Evolutionary conservation across 2,888 invertebrate genomes (phyloP).

Genomic region (Drosophila kuntzei): DNA sequence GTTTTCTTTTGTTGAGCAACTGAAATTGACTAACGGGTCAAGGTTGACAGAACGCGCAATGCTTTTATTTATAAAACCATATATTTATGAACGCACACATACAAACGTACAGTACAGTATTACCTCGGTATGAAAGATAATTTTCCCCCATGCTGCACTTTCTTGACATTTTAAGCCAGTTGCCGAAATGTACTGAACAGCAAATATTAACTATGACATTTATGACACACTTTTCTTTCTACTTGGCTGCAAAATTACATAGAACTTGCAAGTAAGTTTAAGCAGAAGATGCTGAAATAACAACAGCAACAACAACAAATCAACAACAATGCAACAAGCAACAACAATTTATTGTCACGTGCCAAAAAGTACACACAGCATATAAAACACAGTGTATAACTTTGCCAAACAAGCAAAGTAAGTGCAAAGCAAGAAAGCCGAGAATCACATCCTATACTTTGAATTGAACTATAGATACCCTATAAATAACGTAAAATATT

Average conservation of each 20-base stretch:
- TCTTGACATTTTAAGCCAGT: constrained; percentile 58
- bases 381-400: constrained; percentile 66
- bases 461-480: constrained; percentile 23
- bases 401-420: constrained; percentile 69
- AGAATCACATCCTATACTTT: constrained; percentile 9
- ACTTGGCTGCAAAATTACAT: constrained; percentile 60
- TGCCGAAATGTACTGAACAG: constrained; percentile 59
- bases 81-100: neutral
- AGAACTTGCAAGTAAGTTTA: constrained; percentile 48
- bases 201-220: constrained; percentile 79
- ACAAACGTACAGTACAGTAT: neutral
- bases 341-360: constrained; percentile 79
- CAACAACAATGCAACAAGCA: constrained; percentile 47
- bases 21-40: constrained; percentile 66
- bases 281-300: constrained; percentile 13
- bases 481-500: neutral
- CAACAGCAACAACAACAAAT: constrained; percentile 19
- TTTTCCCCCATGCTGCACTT: constrained; percentile 26
- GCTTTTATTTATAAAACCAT: constrained; percentile 60
- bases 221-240: constrained; percentile 74
- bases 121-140: neutral
- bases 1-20: constrained; percentile 39
- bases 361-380: constrained; percentile 73
- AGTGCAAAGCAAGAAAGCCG: constrained; percentile 47
- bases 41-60: constrained; percentile 69